Percentiles rank a stretch among this genome's conserved stretches.
Evolutionary conservation across 37 sponge, comb jelly and placozoan species (phyloP).

Genomic region (Bolinopsis microptera): DNA sequence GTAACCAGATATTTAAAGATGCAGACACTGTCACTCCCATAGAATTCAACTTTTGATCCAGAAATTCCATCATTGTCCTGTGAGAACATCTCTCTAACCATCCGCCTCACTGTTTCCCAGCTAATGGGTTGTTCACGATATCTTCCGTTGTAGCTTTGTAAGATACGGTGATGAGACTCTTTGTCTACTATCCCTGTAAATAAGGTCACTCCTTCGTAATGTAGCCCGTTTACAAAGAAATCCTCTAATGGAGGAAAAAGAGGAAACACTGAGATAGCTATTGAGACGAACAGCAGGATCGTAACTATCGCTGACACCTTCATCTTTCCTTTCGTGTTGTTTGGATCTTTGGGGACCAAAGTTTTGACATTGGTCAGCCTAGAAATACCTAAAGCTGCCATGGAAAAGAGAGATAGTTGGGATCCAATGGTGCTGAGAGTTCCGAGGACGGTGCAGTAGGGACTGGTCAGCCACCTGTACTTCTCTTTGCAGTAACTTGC

Average conservation of each 20-base stretch:
- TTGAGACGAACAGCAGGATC: background rate
- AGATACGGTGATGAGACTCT: background rate
- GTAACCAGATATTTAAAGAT: background rate
- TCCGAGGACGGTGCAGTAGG: background rate
- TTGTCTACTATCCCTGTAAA: background rate
- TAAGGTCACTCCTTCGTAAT: background rate
- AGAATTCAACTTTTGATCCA: background rate
- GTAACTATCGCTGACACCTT: background rate
- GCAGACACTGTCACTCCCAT: background rate
- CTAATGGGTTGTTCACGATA: background rate
- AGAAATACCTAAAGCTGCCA: background rate
- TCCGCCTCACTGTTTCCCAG: background rate
- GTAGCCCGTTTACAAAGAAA: conserved; percentile 12
- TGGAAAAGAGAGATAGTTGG: conserved; percentile 1
- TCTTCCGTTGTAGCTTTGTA: background rate
- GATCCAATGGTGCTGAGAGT: background rate
- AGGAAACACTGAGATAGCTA: background rate
- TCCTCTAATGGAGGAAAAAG: background rate
- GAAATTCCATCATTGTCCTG: background rate
- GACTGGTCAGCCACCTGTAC: background rate
- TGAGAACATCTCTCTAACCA: background rate
- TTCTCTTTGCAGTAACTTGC: background rate
- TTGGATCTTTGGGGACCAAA: background rate
- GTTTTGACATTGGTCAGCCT: background rate
- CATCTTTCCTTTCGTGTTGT: background rate